Base-by-base conservation (phyloP, 2,797 vertebrate genomes). In the Poeciliopsis paucimaculata region DNA sequence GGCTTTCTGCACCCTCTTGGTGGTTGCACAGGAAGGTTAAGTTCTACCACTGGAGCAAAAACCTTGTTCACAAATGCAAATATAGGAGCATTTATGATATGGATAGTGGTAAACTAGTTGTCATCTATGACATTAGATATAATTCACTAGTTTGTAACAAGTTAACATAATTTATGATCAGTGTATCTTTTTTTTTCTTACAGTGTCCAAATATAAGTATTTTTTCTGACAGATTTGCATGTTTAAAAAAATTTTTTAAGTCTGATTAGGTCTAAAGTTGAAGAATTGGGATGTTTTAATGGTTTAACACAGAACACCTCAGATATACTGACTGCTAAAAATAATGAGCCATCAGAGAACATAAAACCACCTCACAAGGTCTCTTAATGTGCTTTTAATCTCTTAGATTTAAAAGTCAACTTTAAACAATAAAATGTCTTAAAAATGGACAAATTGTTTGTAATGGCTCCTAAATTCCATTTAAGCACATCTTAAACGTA, bases 1-100 rank as follows among this genome's bases (percentile, higher is more conserved):
- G 73, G 78, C 77, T 89, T 85, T 84, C 76, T 78, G 77, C 81
- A 73, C 64, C 76, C 77, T 73, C 41, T 26, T 70, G 39, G 11
- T 41, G 23, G 23, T 43, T 43, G 23, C 23, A 26, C 39, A 70
- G 13, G 23, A 43, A n/a, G 23, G 39, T n/a, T 41, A 39, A n/a
- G 39, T 70, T 70, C 39, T 43, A 41, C 66, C 66, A 5, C 15
- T 43, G 39, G 39, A 43, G 39, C 36, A n/a, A 43, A 70, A 55
- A n/a, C 51, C 51, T 55, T 36, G 15, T 36, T 64, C 16, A 64
- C 28, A 31, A 31, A 34, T 62, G 13, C 31, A 62, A 62, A 62
- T 34, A 62, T 31, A 6, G 13, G 2, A 62, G 5, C 7, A 31
- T 62, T 62, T 31, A 31, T 5, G 0, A 62, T 31, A 7, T 62